These are phyloP conservation scores for Embiotoca jacksoni DNA, from an alignment of 2,113 vertebrate genomes.

Conservation along the genomic window DNA sequence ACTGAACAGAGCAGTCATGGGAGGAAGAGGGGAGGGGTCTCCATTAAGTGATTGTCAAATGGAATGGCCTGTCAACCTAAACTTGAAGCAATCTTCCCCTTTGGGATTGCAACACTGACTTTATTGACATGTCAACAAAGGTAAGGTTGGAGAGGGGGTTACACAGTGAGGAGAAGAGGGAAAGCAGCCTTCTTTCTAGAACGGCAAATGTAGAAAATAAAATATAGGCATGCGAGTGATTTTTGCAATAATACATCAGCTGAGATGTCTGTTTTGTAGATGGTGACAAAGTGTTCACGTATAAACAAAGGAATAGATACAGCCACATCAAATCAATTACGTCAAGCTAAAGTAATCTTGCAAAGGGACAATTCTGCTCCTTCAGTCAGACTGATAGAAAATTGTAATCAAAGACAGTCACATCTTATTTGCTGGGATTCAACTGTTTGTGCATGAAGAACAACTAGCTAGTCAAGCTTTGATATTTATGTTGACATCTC, in stretches of 20 bases:
- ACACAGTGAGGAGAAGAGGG: neutral
- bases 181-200: neutral
- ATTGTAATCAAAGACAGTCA: slow-evolving; percentile 40
- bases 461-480: too few relatives aligned
- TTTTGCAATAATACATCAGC: slow-evolving; percentile 55
- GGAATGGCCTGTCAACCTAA: slow-evolving; percentile 43
- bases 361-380: slow-evolving; percentile 47
- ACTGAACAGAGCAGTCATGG: slow-evolving; percentile 32
- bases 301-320: slow-evolving; percentile 59
- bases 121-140: slow-evolving; percentile 32
- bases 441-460: slow-evolving; percentile 1
- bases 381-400: slow-evolving; percentile 46
- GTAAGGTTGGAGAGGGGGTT: neutral
- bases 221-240: slow-evolving; percentile 53
- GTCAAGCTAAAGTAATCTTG: slow-evolving; percentile 40
- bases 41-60: slow-evolving; percentile 44
- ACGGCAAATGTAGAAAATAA: slow-evolving; percentile 48
- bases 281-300: slow-evolving; percentile 32
- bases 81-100: slow-evolving; percentile 58
- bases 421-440: slow-evolving; percentile 22
- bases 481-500: neutral
- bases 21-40: slow-evolving; percentile 12
- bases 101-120: slow-evolving; percentile 40
- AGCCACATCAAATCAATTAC: slow-evolving; percentile 59
- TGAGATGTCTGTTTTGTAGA: slow-evolving; percentile 37